A percentile compares a stretch with the other conserved stretches of the same genome.
Evolutionary conservation across 2,113 vertebrate genomes (phyloP).

Genomic region (Rhagologus leucostigma): DNA sequence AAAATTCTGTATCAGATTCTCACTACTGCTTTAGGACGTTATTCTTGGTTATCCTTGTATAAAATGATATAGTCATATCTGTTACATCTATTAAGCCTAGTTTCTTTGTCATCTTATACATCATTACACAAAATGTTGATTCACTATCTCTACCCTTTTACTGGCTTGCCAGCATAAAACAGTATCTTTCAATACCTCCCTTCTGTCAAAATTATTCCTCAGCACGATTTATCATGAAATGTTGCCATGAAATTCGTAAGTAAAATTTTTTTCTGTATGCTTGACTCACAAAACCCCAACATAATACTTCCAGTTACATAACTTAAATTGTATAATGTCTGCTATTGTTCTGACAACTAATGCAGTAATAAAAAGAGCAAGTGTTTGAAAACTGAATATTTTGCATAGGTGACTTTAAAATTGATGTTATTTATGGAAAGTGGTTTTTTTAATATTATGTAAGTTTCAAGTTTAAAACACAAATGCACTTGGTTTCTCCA

Average conservation of each 20-base stretch:
- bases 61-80: background rate
- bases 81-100: background rate
- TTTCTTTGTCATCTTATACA: background rate
- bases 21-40: background rate
- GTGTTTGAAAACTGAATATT: background rate
- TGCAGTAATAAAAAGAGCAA: background rate
- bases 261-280: fast-evolving
- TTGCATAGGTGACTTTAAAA: background rate
- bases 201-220: background rate
- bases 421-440: background rate
- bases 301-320: background rate
- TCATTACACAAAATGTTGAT: background rate
- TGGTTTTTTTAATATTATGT: background rate
- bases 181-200: background rate
- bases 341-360: background rate
- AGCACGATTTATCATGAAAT: background rate
- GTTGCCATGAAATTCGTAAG: background rate
- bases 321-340: background rate
- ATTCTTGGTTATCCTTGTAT: background rate
- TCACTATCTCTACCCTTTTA: background rate
- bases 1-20: background rate
- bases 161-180: background rate
- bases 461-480: background rate
- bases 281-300: background rate
- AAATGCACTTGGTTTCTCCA: background rate